Conservation (phyloP, 1,140 invertebrate species). For the Steinernema feltiae region DNA sequence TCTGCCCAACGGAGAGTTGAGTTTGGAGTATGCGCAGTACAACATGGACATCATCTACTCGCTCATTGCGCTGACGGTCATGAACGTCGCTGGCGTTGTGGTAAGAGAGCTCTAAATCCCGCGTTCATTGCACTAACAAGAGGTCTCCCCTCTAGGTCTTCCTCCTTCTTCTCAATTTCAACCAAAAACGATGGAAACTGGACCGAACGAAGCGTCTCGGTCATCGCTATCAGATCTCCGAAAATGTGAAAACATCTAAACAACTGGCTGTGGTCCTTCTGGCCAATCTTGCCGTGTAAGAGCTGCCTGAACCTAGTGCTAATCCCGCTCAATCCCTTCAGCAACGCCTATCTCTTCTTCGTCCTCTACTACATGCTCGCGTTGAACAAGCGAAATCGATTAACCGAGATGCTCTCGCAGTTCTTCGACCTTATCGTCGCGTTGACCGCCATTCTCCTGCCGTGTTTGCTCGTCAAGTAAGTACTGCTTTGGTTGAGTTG, state of each 20-base stretch:
- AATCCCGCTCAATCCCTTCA: background rate
- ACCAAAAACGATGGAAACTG: background rate
- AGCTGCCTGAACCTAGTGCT: background rate
- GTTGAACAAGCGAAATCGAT: background rate
- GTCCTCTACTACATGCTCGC: slow-evolving; percentile 1
- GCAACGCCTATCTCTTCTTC: background rate
- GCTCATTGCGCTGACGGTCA: background rate
- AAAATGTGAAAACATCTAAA: background rate
- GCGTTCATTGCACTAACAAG: background rate
- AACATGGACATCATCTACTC: slow-evolving; percentile 6
- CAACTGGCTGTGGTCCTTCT: background rate
- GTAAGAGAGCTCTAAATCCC: background rate
- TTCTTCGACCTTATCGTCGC: background rate
- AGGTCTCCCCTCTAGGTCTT: background rate
- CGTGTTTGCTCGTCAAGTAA: background rate
- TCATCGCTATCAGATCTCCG: background rate
- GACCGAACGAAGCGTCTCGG: background rate
- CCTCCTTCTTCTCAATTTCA: background rate
- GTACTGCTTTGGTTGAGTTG: no score
- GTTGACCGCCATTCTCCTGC: background rate
- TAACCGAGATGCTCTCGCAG: background rate
- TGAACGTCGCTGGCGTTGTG: background rate
- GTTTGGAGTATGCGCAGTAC: background rate
- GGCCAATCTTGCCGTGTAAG: slow-evolving; percentile 6
- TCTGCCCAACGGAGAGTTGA: background rate